Evolutionary conservation across 2,888 invertebrate genomes (phyloP).

Genomic region (Heteromyza rotundicornis): DNA sequence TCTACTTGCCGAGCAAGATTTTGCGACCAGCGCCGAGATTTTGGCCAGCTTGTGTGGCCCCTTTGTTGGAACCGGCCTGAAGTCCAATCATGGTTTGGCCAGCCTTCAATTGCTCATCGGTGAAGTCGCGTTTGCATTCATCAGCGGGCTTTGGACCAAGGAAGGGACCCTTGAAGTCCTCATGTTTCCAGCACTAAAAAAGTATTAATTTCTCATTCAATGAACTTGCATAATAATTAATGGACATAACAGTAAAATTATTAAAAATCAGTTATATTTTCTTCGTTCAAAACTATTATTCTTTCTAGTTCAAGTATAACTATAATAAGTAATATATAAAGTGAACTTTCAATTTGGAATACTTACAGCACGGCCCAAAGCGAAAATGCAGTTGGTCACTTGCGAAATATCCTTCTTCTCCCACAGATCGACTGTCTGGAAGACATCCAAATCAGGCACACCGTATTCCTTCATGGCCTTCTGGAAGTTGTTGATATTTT

Average conservation of each 20-base stretch:
- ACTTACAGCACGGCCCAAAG: conserved; percentile 82
- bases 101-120: conserved; percentile 87
- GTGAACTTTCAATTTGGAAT: too few species aligned
- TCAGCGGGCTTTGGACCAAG: conserved; percentile 95
- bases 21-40: conserved; percentile 90
- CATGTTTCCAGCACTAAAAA: conserved; percentile 82
- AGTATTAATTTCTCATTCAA: too few species aligned
- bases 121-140: conserved; percentile 92
- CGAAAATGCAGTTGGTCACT: conserved; percentile 84
- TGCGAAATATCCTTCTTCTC: conserved; percentile 91
- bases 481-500: conserved; percentile 95
- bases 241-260: background rate
- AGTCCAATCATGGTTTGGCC: conserved; percentile 91
- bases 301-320: too few species aligned
- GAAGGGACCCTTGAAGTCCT: conserved; percentile 84
- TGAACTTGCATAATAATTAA: background rate
- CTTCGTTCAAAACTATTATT: too few species aligned
- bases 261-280: too few species aligned
- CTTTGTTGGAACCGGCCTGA: conserved; percentile 96
- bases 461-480: conserved; percentile 86
- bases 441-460: conserved; percentile 88
- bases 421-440: conserved; percentile 96
- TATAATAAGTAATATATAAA: too few species aligned
- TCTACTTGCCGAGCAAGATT: conserved; percentile 88
- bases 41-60: conserved; percentile 89